Evolutionary conservation across 2,888 invertebrate species (phyloP).

Genomic region (Panorpa germanica): DNA sequence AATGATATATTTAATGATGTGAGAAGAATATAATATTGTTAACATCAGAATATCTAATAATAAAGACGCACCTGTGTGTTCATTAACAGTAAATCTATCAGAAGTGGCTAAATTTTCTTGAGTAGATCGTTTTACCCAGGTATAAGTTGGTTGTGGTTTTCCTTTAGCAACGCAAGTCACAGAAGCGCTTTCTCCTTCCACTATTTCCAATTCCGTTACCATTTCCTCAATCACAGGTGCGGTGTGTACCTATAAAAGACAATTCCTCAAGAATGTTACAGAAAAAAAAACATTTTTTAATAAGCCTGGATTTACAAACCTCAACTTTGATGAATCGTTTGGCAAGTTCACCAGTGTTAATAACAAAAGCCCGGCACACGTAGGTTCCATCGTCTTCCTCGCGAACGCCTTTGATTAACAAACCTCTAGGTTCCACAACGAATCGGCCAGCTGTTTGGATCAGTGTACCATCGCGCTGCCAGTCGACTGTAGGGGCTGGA

Average conservation of each 20-base stretch:
- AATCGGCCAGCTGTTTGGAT: slow-evolving; percentile 52
- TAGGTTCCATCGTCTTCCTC: slow-evolving; percentile 75
- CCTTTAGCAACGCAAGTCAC: slow-evolving; percentile 63
- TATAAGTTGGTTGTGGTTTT: slow-evolving; percentile 66
- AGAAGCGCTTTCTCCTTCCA: slow-evolving; percentile 62
- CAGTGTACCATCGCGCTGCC: slow-evolving; percentile 56
- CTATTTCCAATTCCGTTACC: slow-evolving; percentile 39
- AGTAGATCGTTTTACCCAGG: slow-evolving; percentile 61
- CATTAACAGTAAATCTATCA: slow-evolving; percentile 37
- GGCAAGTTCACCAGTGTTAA: slow-evolving; percentile 58
- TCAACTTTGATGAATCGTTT: slow-evolving; percentile 64
- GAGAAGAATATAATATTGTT: background rate
- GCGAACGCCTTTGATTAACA: slow-evolving; percentile 55
- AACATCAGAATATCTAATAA: no score
- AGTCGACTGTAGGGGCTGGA: slow-evolving; percentile 70
- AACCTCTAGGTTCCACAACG: slow-evolving; percentile 52
- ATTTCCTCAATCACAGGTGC: slow-evolving; percentile 51
- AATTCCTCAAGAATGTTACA: slow-evolving; percentile 3
- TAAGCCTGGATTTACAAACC: slow-evolving; percentile 23
- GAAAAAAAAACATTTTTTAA: slow-evolving; percentile 3
- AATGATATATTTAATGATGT: slow-evolving; percentile 39
- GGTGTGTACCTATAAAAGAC: slow-evolving; percentile 38
- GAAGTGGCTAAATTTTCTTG: slow-evolving; percentile 52
- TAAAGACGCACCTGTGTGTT: slow-evolving; percentile 30
- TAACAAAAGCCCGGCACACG: slow-evolving; percentile 71